These are phyloP conservation scores for Corydoras maculifer DNA, from an alignment of 2,113 vertebrate species.

Conservation along the genomic window DNA sequence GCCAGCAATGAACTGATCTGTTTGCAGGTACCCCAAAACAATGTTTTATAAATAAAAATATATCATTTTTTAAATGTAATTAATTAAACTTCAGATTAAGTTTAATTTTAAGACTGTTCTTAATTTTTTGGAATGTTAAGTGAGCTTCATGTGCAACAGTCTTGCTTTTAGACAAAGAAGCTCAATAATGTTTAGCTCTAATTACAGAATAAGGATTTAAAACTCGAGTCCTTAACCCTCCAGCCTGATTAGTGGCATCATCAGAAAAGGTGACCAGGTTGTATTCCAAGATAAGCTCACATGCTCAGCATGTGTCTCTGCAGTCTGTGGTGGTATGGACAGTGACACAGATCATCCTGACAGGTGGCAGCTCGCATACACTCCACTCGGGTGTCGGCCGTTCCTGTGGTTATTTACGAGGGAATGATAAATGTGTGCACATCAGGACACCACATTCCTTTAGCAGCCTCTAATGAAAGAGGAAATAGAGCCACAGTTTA, in stretches of 20 bases:
- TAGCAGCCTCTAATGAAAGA: constrained; percentile 42
- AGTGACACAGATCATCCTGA: constrained; percentile 33
- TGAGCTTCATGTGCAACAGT: no score
- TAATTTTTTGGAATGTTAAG: no score
- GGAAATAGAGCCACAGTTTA: not conserved
- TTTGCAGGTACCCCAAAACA: no score
- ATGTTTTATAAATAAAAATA: no score
- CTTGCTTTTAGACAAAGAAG: no score
- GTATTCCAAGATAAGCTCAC: not conserved
- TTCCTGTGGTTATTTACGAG: constrained; percentile 33
- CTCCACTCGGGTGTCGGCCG: constrained; percentile 31
- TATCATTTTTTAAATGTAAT: no score
- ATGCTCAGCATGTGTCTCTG: not conserved
- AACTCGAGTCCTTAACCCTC: not conserved
- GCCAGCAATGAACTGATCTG: no score
- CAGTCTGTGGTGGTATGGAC: not conserved
- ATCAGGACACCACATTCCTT: constrained; percentile 43
- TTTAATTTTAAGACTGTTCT: no score
- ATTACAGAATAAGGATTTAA: not conserved
- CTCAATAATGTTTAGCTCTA: not conserved
- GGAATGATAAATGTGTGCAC: constrained; percentile 35
- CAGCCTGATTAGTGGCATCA: not conserved
- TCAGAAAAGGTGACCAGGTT: not conserved
- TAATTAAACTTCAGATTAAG: no score
- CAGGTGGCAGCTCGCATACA: constrained; percentile 26